A percentile compares a stretch with the other conserved stretches of the same genome.
These are phyloP conservation scores for Lypha dubia DNA, from an alignment of 2,888 invertebrate genomes.

Conservation along the genomic window DNA sequence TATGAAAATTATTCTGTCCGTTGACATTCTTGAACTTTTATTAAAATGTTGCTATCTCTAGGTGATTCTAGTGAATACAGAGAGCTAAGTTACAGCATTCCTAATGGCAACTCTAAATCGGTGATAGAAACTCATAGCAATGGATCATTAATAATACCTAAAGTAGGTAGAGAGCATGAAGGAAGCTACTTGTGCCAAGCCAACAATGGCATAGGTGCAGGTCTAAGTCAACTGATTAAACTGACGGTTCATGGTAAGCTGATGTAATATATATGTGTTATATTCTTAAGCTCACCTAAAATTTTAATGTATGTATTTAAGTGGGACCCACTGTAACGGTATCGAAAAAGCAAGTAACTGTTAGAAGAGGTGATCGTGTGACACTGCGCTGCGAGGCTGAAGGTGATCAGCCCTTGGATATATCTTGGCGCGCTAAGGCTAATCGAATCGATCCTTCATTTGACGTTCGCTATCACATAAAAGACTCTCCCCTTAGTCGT, in stretches of 20 bases:
- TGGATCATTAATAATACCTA: slow-evolving; percentile 85
- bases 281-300: background rate
- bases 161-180: slow-evolving; percentile 85
- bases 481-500: slow-evolving; percentile 81
- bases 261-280: background rate
- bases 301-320: slow-evolving; percentile 71
- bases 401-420: slow-evolving; percentile 85
- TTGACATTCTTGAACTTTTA: background rate
- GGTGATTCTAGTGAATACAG: slow-evolving; percentile 84
- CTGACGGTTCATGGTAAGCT: slow-evolving; percentile 86
- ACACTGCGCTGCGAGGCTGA: slow-evolving; percentile 84
- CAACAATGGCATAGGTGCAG: slow-evolving; percentile 86
- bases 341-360: slow-evolving; percentile 84
- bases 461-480: slow-evolving; percentile 83
- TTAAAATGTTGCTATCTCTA: slow-evolving; percentile 43
- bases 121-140: slow-evolving; percentile 82
- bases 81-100: slow-evolving; percentile 84
- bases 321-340: slow-evolving; percentile 85
- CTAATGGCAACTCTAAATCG: slow-evolving; percentile 77
- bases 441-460: slow-evolving; percentile 84
- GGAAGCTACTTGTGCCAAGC: slow-evolving; percentile 86
- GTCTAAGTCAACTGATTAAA: slow-evolving; percentile 86
- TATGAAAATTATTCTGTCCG: background rate
- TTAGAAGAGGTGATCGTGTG: slow-evolving; percentile 84
- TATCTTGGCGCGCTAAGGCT: slow-evolving; percentile 84